Evolutionary conservation across 2,888 invertebrate species (phyloP), one percentile per base, ranked within the genome.

Genomic region (Laothoe populi): DNA sequence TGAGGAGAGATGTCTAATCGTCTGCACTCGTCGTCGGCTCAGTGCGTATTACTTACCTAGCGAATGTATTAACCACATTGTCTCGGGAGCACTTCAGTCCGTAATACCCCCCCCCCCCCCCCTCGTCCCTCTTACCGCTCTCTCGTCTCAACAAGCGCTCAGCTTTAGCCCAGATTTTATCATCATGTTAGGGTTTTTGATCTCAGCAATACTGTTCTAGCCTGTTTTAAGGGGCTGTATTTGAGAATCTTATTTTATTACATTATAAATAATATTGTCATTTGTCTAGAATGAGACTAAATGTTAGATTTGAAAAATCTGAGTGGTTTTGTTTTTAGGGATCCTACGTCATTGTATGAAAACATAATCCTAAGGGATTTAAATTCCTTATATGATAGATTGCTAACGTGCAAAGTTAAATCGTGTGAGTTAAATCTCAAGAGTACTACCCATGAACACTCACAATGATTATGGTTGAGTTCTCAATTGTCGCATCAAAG

Each of bases 31-130:
- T 11, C 31, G 19, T 8, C 31, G 53, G 19, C 53, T 53, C 53
- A 31, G 31, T 35, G n/a, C 53, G 19, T 19, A 53, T 53, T 53
- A 35, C 53, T 35, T 53, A 48, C 24, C 35, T 31, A 23, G 11
- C 23, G 4, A 35, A 53, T 31, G 53, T 53, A 53, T 53, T 53
- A 53, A 53, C 53, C 53, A 11, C 53, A 53, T 53, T 53, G 53
- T 53, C 53, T 53, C 35, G 53, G 31, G 53, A 53, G 16, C 49
- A 19, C 49, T 31, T 31, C 1, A 48, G 48, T 13, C n/a, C 21
- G 5, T n/a, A 5, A 31, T 5, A 0, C 53, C 4, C 3, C 11
- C n/a, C 53, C 35, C 11, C 16, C 35, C 1, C 2, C 13, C 8
- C 31, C 7, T n/a, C 53, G 3, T 16, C 1, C 35, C 11, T 19